Base-by-base conservation (phyloP, 2,888 invertebrate species). In the Rhagophthalmus giganteus region DNA sequence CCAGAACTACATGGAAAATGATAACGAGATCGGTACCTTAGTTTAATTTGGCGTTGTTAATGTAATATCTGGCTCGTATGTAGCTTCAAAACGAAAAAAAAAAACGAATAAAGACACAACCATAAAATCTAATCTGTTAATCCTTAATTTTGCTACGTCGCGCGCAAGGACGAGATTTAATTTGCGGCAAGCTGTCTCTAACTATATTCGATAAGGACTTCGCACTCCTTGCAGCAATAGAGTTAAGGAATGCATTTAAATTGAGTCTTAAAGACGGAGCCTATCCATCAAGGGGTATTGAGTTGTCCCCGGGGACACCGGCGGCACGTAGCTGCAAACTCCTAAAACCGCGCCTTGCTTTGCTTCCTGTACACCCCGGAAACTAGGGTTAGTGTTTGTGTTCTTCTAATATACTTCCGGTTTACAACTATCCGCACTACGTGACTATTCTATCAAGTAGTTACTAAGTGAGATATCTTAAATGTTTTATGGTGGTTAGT, bases 181-280 rank as follows among this genome's bases (percentile, higher is more conserved):
- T 20, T 20, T 20, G 20, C 20, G 7, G 20, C 7, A 20, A 7
- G 20, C 7, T 27, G 39, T 33, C 54, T 60, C 60, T 58, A 55
- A 51, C 58, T 40, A 51, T 16, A 25, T 35, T 32, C 55, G 51
- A 51, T 51, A 45, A 50, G 44, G 51, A 39, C 20, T 57, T 57
- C 53, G 49, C 47, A 55, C 54, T 62, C 59, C 51, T 52, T 59
- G 49, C 38, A 59, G 60, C 59, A 55, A 58, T 60, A 63, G 62
- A 64, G 68, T 64, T 64, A 66, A 64, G 68, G 70, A 68, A 70
- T 69, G 70, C 70, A 70, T 70, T 69, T 70, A 70, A 70, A 70
- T 70, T 65, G 70, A 65, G 67, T 62, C 64, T 69, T 70, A 70
- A 69, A 66, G 68, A 68, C 66, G 65, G 62, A 60, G 61, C 63